A percentile compares a stretch with the other conserved stretches of the same genome.
These are phyloP conservation scores for Leucania comma DNA, from an alignment of 2,888 invertebrate genomes.

Conservation along the genomic window DNA sequence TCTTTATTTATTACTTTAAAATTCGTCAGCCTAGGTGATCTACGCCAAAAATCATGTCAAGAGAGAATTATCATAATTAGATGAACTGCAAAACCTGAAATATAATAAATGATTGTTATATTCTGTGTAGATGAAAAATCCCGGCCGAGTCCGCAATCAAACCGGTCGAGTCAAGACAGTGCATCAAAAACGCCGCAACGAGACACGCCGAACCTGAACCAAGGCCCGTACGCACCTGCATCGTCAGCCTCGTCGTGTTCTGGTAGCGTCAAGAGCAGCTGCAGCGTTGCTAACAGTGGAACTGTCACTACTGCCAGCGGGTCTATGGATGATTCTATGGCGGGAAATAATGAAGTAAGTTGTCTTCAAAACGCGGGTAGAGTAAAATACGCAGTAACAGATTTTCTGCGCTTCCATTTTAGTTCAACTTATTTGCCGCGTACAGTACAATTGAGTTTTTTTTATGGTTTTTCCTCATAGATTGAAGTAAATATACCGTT, in stretches of 20 bases:
- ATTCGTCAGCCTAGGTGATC: neutral
- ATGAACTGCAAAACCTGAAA: neutral
- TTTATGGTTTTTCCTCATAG: too few relatives aligned
- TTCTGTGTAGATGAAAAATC: conserved; percentile 85
- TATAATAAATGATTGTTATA: neutral
- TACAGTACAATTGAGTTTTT: too few relatives aligned
- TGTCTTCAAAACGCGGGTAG: neutral
- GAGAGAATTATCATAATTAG: neutral
- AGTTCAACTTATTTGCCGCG: too few relatives aligned
- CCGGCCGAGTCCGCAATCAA: conserved; percentile 88
- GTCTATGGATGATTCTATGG: conserved; percentile 80
- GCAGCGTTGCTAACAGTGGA: conserved; percentile 78
- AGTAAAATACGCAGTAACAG: too few relatives aligned
- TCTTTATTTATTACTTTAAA: too few relatives aligned
- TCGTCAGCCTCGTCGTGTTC: conserved; percentile 77
- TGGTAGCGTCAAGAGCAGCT: conserved; percentile 79
- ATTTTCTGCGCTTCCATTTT: too few relatives aligned
- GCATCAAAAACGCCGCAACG: conserved; percentile 87
- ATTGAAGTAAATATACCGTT: too few relatives aligned
- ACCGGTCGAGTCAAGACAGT: conserved; percentile 86
- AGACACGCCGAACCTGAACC: conserved; percentile 75
- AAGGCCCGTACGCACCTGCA: conserved; percentile 86
- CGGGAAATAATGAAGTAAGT: conserved; percentile 71
- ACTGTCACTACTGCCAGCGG: conserved; percentile 70
- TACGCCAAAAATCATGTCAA: neutral